Evolutionary conservation across 2,113 vertebrate genomes (phyloP), one percentile per base, ranked within the genome.

Genomic region (Pavo muticus): DNA sequence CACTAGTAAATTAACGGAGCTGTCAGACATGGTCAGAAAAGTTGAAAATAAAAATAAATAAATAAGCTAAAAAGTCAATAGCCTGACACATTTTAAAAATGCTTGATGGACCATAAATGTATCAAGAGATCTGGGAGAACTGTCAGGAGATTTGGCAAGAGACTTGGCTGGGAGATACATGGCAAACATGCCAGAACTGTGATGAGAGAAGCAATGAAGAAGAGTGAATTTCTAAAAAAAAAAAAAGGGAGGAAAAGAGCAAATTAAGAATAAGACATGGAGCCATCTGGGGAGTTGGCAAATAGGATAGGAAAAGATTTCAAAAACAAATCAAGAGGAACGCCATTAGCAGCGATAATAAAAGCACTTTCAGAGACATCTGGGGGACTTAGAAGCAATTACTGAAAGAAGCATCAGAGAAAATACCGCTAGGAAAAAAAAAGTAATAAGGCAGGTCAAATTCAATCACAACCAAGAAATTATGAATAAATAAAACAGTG

Each of bases 241-340:
- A 42, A 42, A 40, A 40, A 40, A 40, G 11, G 40, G 40, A 12
- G 42, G 42, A 18, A 13, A 12, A 13, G 59, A 83, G 27, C 63
- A 91, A 92, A 94, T 91, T 94, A 88, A 87, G 42, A 86, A 60
- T 39, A 89, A 95, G 64, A 73, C 54, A 88, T 60, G 67, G 64
- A 83, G 70, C 88, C 90, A 92, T 93, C 90, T 90, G 69, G 81
- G 92, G 61, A 95, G 54, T 59, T 92, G 57, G 91, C 57, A 96
- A 91, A 92, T 70, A 85, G 68, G 48, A 91, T 27, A 59, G 68
- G 42, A 90, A 94, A 91, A 79, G 25, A 85, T 83, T 93, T 91
- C 35, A 79, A 91, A 95, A 94, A 73, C 45, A 92, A 93, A 68
- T 60, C 29, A 91, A 86, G 91, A 96, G 59, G 16, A 94, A 82